Conservation (phyloP, 2,888 invertebrate genomes). For the Altica lythri region DNA sequence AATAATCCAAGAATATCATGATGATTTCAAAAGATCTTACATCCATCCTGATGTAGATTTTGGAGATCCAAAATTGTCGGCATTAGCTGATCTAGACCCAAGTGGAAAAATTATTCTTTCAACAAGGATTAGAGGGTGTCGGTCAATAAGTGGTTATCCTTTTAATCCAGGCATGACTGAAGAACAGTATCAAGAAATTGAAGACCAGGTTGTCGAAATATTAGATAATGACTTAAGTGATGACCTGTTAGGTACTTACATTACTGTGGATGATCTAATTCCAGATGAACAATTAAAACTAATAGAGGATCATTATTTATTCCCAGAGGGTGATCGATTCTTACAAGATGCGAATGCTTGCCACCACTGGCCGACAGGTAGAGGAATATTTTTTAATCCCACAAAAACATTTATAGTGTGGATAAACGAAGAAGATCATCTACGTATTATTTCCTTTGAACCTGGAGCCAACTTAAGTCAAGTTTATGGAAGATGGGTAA, state of each 20-base stretch:
- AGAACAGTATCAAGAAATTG: background rate
- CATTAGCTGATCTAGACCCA: background rate
- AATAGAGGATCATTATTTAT: background rate
- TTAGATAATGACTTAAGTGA: no score
- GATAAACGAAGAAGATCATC: slow-evolving; percentile 4
- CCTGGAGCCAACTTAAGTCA: background rate
- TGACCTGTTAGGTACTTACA: background rate
- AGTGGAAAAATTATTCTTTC: background rate
- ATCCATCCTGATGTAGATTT: slow-evolving; percentile 2
- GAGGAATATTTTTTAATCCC: slow-evolving; percentile 2
- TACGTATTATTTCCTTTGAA: slow-evolving; percentile 3
- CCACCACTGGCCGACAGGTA: background rate
- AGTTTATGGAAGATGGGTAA: background rate
- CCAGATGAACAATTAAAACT: background rate
- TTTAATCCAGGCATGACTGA: background rate
- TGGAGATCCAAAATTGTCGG: no score
- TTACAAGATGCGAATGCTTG: background rate
- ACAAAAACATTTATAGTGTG: background rate
- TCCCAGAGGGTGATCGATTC: background rate
- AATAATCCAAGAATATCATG: background rate
- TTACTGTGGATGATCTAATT: background rate
- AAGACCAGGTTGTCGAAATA: no score
- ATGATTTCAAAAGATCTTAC: background rate
- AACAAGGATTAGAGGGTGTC: background rate
- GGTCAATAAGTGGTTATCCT: background rate